phyloP scores from a whole-genome alignment of 1,140 invertebrate genomes.

The Tetraneura akinire region DNA sequence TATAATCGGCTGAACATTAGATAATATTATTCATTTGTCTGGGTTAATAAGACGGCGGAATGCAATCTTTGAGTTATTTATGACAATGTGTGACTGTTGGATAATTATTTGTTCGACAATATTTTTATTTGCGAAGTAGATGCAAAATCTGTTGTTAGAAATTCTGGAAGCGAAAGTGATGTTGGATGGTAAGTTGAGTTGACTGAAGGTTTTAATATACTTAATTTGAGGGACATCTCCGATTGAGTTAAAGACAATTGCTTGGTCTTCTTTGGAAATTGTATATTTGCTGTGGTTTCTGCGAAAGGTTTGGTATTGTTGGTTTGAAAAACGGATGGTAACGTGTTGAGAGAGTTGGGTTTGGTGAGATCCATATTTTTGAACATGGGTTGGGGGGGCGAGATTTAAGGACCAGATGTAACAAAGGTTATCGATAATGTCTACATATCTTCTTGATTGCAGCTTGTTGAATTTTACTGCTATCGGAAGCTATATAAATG shows the following conservation, averaged over 20 bases:
- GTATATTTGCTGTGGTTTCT: neutral
- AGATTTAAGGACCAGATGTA: too few relatives aligned
- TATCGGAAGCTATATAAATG: slow-evolving; percentile 9
- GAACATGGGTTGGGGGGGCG: too few relatives aligned
- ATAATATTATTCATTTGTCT: neutral
- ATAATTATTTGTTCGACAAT: neutral
- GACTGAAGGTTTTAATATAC: neutral
- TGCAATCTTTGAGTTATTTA: neutral
- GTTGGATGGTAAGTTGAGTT: neutral
- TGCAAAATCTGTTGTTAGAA: slow-evolving; percentile 7
- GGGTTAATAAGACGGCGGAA: neutral
- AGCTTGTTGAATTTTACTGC: neutral
- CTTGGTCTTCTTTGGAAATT: neutral
- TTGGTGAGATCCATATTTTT: neutral
- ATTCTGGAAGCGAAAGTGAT: neutral
- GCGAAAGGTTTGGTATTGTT: neutral
- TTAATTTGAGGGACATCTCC: neutral
- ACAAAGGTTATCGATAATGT: too few relatives aligned
- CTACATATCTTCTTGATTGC: slow-evolving; percentile 12
- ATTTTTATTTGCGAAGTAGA: slow-evolving; percentile 4
- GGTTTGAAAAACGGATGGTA: neutral
- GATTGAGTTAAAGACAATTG: neutral
- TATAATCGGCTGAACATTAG: neutral
- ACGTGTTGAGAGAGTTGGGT: neutral
- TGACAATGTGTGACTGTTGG: neutral